phyloP scores from a whole-genome alignment of 2,888 invertebrate species.

The Saturnia japonica region DNA sequence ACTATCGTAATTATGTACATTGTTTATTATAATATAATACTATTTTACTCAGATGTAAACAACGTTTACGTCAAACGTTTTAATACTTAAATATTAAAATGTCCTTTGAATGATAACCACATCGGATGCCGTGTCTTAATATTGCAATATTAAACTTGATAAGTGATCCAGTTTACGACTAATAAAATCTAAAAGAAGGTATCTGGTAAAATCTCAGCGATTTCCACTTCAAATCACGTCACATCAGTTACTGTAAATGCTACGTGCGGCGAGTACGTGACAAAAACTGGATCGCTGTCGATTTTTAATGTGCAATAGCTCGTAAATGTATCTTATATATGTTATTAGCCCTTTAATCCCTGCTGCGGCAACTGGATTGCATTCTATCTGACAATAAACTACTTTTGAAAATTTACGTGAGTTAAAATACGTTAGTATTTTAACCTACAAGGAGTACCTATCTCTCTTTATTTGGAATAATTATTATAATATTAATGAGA shows the following conservation, averaged over 20 bases:
- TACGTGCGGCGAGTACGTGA: slow-evolving; percentile 38
- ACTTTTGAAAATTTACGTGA: not conserved
- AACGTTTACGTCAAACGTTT: not conserved
- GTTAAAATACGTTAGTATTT: not conserved
- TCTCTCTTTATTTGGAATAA: not conserved
- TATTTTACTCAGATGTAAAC: not conserved
- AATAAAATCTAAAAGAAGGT: slow-evolving; percentile 15
- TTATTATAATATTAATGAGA: not conserved
- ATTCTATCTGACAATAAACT: not conserved
- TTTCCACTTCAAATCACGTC: slow-evolving; percentile 35
- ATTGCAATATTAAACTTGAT: slow-evolving; percentile 13
- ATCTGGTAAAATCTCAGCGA: slow-evolving; percentile 17
- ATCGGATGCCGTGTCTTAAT: not conserved
- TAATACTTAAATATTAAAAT: not conserved
- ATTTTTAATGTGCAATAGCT: slow-evolving; percentile 51
- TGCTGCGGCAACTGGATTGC: not conserved
- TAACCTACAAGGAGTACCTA: not conserved
- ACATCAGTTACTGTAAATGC: slow-evolving; percentile 33
- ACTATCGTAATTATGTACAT: not conserved
- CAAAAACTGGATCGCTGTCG: slow-evolving; percentile 48
- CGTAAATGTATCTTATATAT: slow-evolving; percentile 56
- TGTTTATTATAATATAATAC: not conserved
- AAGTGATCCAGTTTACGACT: slow-evolving; percentile 15
- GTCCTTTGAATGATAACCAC: not conserved
- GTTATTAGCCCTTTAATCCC: slow-evolving; percentile 25